A percentile compares a stretch with the other conserved stretches of the same genome.
These are phyloP conservation scores for Momotus momota DNA, from an alignment of 2,797 vertebrate species.

Conservation along the genomic window DNA sequence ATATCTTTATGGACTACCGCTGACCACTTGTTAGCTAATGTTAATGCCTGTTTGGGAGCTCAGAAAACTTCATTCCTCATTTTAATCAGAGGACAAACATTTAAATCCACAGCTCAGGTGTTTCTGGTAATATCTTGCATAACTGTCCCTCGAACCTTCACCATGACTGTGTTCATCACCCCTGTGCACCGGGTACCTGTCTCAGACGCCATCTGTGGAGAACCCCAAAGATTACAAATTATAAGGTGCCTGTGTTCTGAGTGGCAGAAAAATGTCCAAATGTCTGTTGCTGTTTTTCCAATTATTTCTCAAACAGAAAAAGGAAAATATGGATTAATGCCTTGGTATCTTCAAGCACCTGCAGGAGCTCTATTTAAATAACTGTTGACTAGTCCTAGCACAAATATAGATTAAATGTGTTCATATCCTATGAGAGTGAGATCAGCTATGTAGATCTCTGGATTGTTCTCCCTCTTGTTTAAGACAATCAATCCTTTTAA, in stretches of 20 bases:
- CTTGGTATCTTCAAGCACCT: neutral
- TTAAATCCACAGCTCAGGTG: neutral
- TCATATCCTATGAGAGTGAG: neutral
- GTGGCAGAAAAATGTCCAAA: neutral
- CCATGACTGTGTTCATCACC: neutral
- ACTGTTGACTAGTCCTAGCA: neutral
- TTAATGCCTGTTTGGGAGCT: neutral
- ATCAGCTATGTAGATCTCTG: neutral
- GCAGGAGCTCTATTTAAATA: neutral
- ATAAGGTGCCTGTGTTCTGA: neutral
- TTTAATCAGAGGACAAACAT: neutral
- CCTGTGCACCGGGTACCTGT: neutral
- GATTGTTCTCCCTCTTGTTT: neutral
- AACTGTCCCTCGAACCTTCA: neutral
- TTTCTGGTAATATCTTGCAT: neutral
- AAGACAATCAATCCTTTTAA: neutral
- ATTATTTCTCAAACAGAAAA: neutral
- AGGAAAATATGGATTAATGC: neutral
- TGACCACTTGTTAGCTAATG: neutral
- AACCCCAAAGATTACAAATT: neutral
- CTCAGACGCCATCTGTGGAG: neutral
- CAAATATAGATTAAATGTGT: neutral
- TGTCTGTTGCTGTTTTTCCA: neutral
- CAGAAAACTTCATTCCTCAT: neutral
- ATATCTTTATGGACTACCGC: neutral